A percentile compares a stretch with the other conserved stretches of the same genome.
phyloP scores from a whole-genome alignment of 1,140 invertebrate species.

The Drosophila micromelanica region DNA sequence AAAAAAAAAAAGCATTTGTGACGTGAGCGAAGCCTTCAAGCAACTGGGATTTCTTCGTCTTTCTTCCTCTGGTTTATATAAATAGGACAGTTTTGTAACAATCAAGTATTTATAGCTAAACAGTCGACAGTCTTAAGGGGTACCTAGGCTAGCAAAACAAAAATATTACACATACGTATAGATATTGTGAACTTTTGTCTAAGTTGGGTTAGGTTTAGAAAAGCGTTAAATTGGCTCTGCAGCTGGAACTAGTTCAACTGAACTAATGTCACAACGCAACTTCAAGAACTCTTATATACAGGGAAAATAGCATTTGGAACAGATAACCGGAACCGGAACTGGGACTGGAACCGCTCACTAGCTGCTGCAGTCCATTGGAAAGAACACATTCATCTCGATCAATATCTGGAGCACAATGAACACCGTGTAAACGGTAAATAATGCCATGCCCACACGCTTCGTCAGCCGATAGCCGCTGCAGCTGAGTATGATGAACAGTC shows the following conservation, averaged over 20 bases:
- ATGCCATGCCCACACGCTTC: constrained; percentile 86
- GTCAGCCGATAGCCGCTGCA: constrained; percentile 86
- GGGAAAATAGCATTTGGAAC: not conserved
- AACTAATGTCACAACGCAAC: not conserved
- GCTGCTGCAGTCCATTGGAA: constrained; percentile 65
- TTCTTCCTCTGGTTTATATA: constrained; percentile 13
- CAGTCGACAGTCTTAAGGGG: constrained; percentile 66
- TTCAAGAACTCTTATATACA: constrained; percentile 1
- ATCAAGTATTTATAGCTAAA: constrained; percentile 43
- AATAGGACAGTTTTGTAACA: constrained; percentile 32
- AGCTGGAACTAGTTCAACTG: too few relatives aligned
- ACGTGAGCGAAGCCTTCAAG: constrained; percentile 21
- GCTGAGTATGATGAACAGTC: constrained; percentile 86
- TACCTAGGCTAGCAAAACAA: constrained; percentile 33
- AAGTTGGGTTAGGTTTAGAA: not conserved
- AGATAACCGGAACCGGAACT: constrained; percentile 3
- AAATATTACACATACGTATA: constrained; percentile 21
- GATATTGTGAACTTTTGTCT: not conserved
- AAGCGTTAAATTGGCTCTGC: too few relatives aligned
- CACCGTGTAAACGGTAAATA: constrained; percentile 87
- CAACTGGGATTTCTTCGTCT: too few relatives aligned
- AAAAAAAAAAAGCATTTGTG: constrained; percentile 54
- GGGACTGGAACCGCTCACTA: constrained; percentile 22
- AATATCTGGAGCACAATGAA: constrained; percentile 84
- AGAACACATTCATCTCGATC: constrained; percentile 84